A percentile compares a stretch with the other conserved stretches of the same genome.
phyloP scores from a whole-genome alignment of 1,140 invertebrate species.

The Magallana ariakensis region DNA sequence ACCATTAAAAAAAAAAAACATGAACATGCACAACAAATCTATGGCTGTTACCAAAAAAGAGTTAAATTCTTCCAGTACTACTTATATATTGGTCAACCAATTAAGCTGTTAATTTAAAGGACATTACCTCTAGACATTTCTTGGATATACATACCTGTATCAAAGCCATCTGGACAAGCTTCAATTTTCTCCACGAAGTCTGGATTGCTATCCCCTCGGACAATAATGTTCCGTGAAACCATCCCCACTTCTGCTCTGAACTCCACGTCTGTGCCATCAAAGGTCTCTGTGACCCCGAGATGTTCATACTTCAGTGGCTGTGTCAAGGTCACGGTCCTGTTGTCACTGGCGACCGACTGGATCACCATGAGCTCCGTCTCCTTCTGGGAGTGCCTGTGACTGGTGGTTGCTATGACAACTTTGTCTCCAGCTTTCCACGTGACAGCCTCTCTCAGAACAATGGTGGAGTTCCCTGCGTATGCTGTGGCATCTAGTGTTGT shows the following conservation, averaged over 20 bases:
- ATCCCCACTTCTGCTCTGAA: constrained; percentile 76
- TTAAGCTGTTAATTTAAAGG: too few species aligned
- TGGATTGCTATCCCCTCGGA: constrained; percentile 66
- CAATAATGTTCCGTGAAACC: constrained; percentile 72
- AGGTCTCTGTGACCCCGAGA: constrained; percentile 62
- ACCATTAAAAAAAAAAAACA: too few species aligned
- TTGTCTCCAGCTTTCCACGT: constrained; percentile 75
- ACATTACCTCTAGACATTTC: too few species aligned
- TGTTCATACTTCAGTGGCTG: constrained; percentile 67
- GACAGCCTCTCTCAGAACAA: constrained; percentile 66
- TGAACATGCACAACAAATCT: too few species aligned
- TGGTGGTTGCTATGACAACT: constrained; percentile 78
- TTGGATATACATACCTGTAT: constrained; percentile 68
- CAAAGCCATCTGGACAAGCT: constrained; percentile 75
- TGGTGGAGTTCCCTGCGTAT: constrained; percentile 55
- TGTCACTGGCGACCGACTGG: constrained; percentile 60
- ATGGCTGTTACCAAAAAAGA: too few species aligned
- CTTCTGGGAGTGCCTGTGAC: constrained; percentile 67
- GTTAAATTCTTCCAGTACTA: too few species aligned
- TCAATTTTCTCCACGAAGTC: constrained; percentile 69
- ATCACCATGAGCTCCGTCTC: constrained; percentile 74
- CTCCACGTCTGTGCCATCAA: constrained; percentile 60
- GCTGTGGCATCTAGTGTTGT: constrained; percentile 72
- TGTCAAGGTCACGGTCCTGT: constrained; percentile 68
- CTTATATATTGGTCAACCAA: too few species aligned